A percentile compares a stretch with the other conserved stretches of the same genome.
Conservation (phyloP, 1,140 invertebrate species). For the Aphelenchoides fujianensis region DNA sequence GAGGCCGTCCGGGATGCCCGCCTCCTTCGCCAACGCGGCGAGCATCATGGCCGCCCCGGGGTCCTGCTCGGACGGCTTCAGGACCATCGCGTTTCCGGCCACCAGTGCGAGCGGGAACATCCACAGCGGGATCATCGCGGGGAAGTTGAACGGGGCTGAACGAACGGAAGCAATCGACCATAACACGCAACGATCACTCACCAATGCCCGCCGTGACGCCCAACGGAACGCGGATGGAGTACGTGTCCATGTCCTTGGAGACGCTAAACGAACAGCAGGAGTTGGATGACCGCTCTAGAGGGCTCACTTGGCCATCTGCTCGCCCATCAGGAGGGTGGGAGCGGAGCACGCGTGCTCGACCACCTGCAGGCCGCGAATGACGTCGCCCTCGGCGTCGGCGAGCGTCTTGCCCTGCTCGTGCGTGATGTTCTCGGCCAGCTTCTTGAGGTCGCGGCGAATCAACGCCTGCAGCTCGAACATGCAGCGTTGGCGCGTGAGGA, state of each 20-base stretch:
- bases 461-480: slow-evolving; percentile 87
- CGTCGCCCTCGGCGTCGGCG: slow-evolving; percentile 94
- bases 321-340: slow-evolving; percentile 83
- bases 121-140: slow-evolving; percentile 99
- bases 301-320: slow-evolving; percentile 76
- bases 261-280: slow-evolving; percentile 76
- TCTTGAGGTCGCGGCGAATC: slow-evolving; percentile 76
- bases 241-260: slow-evolving; percentile 66
- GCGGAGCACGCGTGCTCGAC: slow-evolving; percentile 93
- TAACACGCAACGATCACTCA: slow-evolving; percentile 57
- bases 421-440: slow-evolving; percentile 86
- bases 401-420: slow-evolving; percentile 95
- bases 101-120: slow-evolving; percentile 93
- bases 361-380: slow-evolving; percentile 89
- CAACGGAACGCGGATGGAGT: slow-evolving; percentile 80
- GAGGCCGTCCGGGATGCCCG: slow-evolving; percentile 86
- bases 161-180: not conserved
- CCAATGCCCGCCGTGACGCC: slow-evolving; percentile 85
- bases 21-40: slow-evolving; percentile 76
- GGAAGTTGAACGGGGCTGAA: slow-evolving; percentile 71
- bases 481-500: slow-evolving; percentile 86
- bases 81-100: slow-evolving; percentile 75
- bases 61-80: slow-evolving; percentile 91
- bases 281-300: slow-evolving; percentile 78
- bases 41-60: slow-evolving; percentile 92